Evolutionary conservation across 2,888 invertebrate species (phyloP).

Genomic region (Myopa testacea): DNA sequence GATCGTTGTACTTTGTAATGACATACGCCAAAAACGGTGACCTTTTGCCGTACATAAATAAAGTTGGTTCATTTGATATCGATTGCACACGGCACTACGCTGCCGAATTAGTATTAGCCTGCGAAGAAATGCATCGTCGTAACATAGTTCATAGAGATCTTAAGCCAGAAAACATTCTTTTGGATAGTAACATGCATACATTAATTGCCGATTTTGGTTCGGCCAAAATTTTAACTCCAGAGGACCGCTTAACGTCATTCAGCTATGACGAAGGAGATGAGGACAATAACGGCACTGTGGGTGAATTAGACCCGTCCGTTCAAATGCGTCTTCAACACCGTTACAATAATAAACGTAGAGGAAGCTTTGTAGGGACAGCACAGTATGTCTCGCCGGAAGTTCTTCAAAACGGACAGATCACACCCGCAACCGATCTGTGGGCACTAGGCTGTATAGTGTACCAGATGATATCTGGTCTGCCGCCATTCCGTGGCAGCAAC

Average conservation of each 20-base stretch:
- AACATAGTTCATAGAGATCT: conserved; percentile 95
- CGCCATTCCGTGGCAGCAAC: conserved; percentile 91
- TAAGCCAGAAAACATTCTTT: conserved; percentile 95
- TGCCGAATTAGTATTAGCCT: conserved; percentile 90
- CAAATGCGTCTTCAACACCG: conserved; percentile 55
- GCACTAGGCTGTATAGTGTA: conserved; percentile 96
- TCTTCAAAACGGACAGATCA: conserved; percentile 81
- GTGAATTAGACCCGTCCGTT: conserved; percentile 51
- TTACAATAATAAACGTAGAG: conserved; percentile 70
- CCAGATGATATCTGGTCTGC: conserved; percentile 94
- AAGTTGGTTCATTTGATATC: conserved; percentile 89
- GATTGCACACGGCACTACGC: conserved; percentile 93
- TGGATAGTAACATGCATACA: conserved; percentile 96
- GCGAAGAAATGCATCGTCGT: conserved; percentile 90
- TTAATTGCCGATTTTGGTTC: conserved; percentile 98
- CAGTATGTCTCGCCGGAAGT: conserved; percentile 99
- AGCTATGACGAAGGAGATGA: conserved; percentile 33
- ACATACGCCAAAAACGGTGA: conserved; percentile 96
- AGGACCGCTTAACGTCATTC: conserved; percentile 39
- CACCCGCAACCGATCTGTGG: conserved; percentile 92
- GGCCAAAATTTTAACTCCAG: conserved; percentile 79
- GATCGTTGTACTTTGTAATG: conserved; percentile 93
- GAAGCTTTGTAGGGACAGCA: conserved; percentile 97
- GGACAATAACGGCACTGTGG: conserved; percentile 32
- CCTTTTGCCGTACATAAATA: conserved; percentile 89